phyloP scores from a whole-genome alignment of 2,797 vertebrate genomes.

The Xenops minutus region DNA sequence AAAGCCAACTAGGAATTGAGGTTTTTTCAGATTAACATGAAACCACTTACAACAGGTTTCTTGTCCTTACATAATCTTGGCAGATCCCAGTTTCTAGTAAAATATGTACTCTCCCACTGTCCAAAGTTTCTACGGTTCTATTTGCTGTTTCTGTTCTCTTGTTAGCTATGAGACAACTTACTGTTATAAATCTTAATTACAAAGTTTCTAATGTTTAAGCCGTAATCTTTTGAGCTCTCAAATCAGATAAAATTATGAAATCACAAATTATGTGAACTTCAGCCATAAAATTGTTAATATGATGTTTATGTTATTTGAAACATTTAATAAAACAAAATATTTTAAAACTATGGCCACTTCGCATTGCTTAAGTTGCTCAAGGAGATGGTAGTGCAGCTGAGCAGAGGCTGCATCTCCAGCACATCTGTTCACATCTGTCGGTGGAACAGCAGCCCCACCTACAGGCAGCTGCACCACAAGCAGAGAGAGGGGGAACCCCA shows the following conservation, averaged over 20 bases:
- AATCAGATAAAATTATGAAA: constrained; percentile 2
- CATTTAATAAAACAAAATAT: constrained; percentile 69
- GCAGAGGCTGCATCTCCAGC: background rate
- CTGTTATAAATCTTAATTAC: constrained; percentile 39
- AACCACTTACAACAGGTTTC: background rate
- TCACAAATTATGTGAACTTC: constrained; percentile 23
- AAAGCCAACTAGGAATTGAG: background rate
- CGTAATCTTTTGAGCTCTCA: constrained; percentile 43
- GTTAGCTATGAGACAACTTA: constrained; percentile 40
- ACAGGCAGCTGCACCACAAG: background rate
- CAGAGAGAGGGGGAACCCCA: background rate
- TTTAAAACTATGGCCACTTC: constrained; percentile 34
- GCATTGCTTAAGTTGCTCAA: background rate
- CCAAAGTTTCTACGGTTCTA: constrained; percentile 47
- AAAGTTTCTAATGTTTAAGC: constrained; percentile 49
- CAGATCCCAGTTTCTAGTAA: constrained; percentile 31
- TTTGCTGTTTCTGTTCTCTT: constrained; percentile 60
- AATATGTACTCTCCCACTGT: background rate
- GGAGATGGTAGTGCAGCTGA: background rate
- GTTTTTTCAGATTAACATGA: constrained; percentile 1
- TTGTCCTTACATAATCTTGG: background rate
- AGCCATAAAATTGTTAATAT: constrained; percentile 63
- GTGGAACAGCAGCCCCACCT: background rate
- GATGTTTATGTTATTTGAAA: constrained; percentile 66
- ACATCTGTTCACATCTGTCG: background rate